phyloP scores from a whole-genome alignment of 2,888 invertebrate species.

The Neoaliturus tenellus region DNA sequence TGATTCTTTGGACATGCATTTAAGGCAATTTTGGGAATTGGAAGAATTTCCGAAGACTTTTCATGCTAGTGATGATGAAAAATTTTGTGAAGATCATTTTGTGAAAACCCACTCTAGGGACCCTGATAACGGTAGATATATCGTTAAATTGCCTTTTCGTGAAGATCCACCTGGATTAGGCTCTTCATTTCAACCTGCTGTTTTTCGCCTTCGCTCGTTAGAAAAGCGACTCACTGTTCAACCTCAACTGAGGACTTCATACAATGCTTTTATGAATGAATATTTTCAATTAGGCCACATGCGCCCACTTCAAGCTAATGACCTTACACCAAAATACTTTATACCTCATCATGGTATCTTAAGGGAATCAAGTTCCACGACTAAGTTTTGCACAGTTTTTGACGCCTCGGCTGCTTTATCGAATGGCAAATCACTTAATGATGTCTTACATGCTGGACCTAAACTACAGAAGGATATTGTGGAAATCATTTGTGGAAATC shows the following conservation, averaged over 20 bases:
- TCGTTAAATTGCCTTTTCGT: background rate
- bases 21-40: background rate
- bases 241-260: background rate
- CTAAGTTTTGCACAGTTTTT: background rate
- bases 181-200: background rate
- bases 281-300: background rate
- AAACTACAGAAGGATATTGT: background rate
- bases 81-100: background rate
- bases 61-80: background rate
- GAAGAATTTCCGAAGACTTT: background rate
- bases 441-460: background rate
- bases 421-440: background rate
- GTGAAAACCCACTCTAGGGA: background rate
- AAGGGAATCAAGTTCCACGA: background rate
- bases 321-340: background rate
- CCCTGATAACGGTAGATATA: background rate
- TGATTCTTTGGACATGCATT: background rate
- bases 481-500: background rate
- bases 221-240: background rate
- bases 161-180: background rate
- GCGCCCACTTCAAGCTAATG: background rate
- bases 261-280: background rate
- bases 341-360: slow-evolving; percentile 1
- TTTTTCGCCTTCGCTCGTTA: background rate
- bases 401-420: background rate